Evolutionary conservation across 2,888 invertebrate species (phyloP), one percentile per base, ranked within the genome.

Genomic region (Dolomedes plantarius): DNA sequence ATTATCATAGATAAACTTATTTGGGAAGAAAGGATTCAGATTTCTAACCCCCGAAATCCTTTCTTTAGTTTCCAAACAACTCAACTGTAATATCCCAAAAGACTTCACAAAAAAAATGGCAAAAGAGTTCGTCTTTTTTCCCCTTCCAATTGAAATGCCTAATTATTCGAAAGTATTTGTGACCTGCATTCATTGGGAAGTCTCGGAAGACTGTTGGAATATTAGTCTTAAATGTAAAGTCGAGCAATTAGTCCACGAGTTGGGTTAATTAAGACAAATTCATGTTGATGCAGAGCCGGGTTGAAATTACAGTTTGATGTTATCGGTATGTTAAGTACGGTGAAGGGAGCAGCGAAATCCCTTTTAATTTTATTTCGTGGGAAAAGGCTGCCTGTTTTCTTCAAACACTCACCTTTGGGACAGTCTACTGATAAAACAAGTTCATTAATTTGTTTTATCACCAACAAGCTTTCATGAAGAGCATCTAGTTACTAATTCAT

Each of bases 221-320:
- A 81, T 74, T 74, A 68, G 50, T 68, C 32, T 64, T 50, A 72
- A 72, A 62, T 71, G 83, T 72, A 83, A 76, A 77, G 83, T 83
- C 71, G 50, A 11, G 65, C 67, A 83, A 83, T 83, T 83, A 83
- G 56, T 28, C 29, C 72, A 83, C 36, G 46, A 81, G 81, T 74
- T 74, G 72, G 56, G 72, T 77, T 83, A 83, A 83, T 72, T 76
- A 72, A 72, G 72, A 50, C 29, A 9, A 46, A 46, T 16, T 46
- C 46, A 16, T 16, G 46, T 16, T 9, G 16, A 7, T 5, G 5
- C 7, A 16, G 11, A 46, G 16, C 11, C 16, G 2, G 9, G 46
- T 16, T 13, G 46, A 46, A 46, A 46, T 46, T 46, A 16, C 46
- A 16, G 5, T 46, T 16, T 16, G 46, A 46, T 5, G 2, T 2